These are phyloP conservation scores for Andinoacara biseriatus DNA, from an alignment of 2,113 vertebrate genomes.

Conservation along the genomic window DNA sequence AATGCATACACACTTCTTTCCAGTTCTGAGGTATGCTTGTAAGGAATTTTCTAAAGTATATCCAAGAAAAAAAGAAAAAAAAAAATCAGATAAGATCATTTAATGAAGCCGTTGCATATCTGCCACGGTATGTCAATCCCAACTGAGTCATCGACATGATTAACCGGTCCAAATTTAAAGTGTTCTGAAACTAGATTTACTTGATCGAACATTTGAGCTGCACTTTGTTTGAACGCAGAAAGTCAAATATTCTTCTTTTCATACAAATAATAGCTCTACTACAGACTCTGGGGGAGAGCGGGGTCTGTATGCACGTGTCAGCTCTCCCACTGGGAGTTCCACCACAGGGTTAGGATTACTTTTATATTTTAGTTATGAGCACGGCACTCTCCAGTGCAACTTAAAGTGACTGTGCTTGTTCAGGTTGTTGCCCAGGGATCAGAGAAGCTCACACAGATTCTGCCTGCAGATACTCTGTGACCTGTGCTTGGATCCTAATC, in stretches of 20 bases:
- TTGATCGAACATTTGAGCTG: background rate
- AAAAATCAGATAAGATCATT: background rate
- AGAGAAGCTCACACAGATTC: background rate
- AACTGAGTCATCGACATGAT: background rate
- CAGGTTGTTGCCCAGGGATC: background rate
- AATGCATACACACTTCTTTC: background rate
- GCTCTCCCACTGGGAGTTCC: slow-evolving; percentile 41
- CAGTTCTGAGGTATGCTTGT: fast-evolving
- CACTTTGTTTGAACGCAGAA: slow-evolving; percentile 24
- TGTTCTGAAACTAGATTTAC: slow-evolving; percentile 9
- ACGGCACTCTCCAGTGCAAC: background rate
- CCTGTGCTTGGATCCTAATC: background rate
- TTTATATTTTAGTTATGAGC: slow-evolving; percentile 47
- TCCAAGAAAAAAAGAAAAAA: background rate
- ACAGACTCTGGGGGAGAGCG: background rate
- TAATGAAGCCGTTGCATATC: background rate
- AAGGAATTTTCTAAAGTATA: background rate
- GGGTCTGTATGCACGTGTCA: background rate
- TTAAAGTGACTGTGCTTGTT: slow-evolving; percentile 23
- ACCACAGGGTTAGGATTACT: slow-evolving; percentile 38
- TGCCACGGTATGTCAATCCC: fast-evolving
- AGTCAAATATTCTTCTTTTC: slow-evolving; percentile 27
- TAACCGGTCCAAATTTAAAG: slow-evolving; percentile 11
- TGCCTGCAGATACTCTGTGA: slow-evolving; percentile 12
- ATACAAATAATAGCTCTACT: slow-evolving; percentile 18